phyloP scores from a whole-genome alignment of 1,140 invertebrate species.

The Heliconius eleuchia region DNA sequence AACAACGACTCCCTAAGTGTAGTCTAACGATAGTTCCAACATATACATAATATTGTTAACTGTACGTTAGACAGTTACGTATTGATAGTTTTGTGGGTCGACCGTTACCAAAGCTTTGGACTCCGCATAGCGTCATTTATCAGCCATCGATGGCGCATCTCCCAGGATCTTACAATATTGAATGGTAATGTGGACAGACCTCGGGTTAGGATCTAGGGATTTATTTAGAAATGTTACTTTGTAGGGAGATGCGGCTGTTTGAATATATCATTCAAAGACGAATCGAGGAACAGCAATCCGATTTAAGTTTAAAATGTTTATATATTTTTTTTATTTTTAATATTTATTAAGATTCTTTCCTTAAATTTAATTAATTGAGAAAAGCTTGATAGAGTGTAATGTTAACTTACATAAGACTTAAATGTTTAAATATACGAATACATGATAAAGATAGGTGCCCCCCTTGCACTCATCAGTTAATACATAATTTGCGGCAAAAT shows the following conservation, averaged over 20 bases:
- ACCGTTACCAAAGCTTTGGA: conserved; percentile 46
- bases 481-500: too few relatives aligned
- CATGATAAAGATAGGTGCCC: too few relatives aligned
- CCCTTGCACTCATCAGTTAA: too few relatives aligned
- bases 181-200: neutral
- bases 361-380: neutral
- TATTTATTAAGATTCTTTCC: too few relatives aligned
- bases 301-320: too few relatives aligned
- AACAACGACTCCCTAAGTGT: conserved; percentile 13
- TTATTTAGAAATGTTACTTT: neutral
- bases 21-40: conserved; percentile 13
- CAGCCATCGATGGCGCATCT: conserved; percentile 32
- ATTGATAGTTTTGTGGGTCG: conserved; percentile 42
- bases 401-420: too few relatives aligned
- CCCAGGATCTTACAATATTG: conserved; percentile 10
- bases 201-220: neutral
- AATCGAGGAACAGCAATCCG: neutral
- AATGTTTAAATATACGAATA: too few relatives aligned
- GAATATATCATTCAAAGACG: neutral
- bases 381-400: too few relatives aligned
- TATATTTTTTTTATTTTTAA: too few relatives aligned
- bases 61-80: conserved; percentile 37
- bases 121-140: conserved; percentile 34
- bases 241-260: neutral
- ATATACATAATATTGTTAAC: conserved; percentile 32